Base-by-base conservation (phyloP, 1,140 invertebrate species). In the Leptinotarsa defecta region DNA sequence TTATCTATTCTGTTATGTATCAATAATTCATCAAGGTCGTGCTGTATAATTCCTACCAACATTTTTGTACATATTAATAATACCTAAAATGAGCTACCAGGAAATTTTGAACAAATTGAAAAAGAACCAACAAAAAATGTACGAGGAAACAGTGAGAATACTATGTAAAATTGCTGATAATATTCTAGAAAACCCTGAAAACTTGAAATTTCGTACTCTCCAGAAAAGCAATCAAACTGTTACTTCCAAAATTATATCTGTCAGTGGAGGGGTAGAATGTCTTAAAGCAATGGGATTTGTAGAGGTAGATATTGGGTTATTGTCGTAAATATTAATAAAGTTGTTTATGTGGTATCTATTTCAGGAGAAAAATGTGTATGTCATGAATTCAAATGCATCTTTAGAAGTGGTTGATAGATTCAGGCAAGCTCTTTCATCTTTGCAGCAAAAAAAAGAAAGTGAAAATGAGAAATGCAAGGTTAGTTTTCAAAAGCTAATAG, bases 201-300 rank as follows among this genome's bases (percentile, higher is more conserved):
- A 84, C 72, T n/a, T 73, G 63, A 83, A 83, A 77, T 43, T 83
- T n/a, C 61, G 83, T 63, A 78, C 77, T 17, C 72, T 84, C 20
- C 80, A 82, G 71, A 84, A 83, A 79, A 74, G 48, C 22, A 84
- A 84, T 77, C 17, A n/a, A 13, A 82, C 74, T 15, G 71, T 83
- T 67, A 65, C 71, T 27, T 78, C 74, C 68, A 83, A 82, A 75
- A 80, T 84, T 73, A 48, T 84, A 13, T 64, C 76, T 27, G 71
- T 81, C 22, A 71, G 68, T 57, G 83, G 82, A 17, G 83, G 80
- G n/a, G 27, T 27, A 57, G 78, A 81, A 24, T 83, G 79, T 79
- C 79, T 84, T 68, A 77, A 75, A 75, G 68, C 80, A 17, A 83
- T 84, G 82, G 83, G 83, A 22, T 84, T 84, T 78, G 13, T 78